Evolutionary conservation across 2,797 vertebrate species (phyloP).

Genomic region (Eurystomus glaucurus): DNA sequence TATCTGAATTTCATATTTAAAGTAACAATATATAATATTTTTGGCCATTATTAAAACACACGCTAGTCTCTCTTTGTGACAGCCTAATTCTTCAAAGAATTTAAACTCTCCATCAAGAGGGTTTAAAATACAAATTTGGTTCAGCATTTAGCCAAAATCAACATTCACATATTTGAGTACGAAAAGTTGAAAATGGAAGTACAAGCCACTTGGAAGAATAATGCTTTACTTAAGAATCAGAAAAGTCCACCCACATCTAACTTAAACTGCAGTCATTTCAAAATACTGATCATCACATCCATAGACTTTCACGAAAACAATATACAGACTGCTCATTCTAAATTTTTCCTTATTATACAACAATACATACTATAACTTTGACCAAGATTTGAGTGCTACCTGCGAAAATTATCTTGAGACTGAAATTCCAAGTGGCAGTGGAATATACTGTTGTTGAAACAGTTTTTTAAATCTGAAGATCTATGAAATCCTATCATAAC

Average conservation of each 20-base stretch:
- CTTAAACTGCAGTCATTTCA: neutral
- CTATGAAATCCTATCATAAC: neutral
- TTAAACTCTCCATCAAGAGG: conserved; percentile 9
- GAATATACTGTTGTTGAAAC: neutral
- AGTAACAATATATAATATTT: neutral
- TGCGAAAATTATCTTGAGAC: neutral
- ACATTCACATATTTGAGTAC: conserved; percentile 27
- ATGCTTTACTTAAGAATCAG: conserved; percentile 13
- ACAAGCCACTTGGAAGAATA: conserved; percentile 32
- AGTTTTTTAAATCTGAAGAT: neutral
- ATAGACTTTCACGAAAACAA: neutral
- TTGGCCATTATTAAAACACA: neutral
- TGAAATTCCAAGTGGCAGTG: neutral
- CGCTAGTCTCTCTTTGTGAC: neutral
- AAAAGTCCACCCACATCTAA: conserved; percentile 2
- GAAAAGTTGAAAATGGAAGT: conserved; percentile 15
- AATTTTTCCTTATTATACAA: neutral
- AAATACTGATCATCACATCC: neutral
- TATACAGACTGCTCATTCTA: neutral
- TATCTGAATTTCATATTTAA: neutral
- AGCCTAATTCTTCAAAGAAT: conserved; percentile 29
- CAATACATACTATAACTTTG: neutral
- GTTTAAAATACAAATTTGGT: conserved; percentile 32
- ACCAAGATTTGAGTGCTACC: neutral
- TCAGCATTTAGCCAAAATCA: conserved; percentile 45